Evolutionary conservation across 2,113 vertebrate genomes (phyloP).

Genomic region (Ovibos moschatus): DNA sequence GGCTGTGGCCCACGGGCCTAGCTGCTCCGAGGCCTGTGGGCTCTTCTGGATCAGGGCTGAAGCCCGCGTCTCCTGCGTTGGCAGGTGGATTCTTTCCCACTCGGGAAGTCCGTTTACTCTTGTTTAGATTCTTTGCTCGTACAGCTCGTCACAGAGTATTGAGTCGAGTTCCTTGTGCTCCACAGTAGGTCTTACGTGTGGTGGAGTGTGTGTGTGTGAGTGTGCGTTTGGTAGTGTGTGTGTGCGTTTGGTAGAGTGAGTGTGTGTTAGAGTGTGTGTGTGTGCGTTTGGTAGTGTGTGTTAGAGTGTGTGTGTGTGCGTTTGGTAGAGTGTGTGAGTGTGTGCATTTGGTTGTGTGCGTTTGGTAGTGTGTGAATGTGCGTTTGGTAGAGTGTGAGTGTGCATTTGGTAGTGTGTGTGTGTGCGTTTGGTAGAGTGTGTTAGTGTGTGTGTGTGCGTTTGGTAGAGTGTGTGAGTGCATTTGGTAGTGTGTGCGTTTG

Average conservation of each 20-base stretch:
- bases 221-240: too few relatives aligned
- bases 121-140: rapidly evolving
- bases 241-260: background rate
- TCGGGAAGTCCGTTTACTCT: background rate
- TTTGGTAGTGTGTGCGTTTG: too few relatives aligned
- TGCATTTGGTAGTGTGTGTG: background rate
- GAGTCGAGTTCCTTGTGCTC: background rate
- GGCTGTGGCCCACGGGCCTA: background rate
- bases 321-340: too few relatives aligned
- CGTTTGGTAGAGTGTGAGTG: background rate
- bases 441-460: too few relatives aligned
- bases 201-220: background rate
- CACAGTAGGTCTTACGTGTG: rapidly evolving
- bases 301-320: too few relatives aligned
- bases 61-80: background rate
- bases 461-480: too few relatives aligned
- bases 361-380: too few relatives aligned
- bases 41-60: background rate
- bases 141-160: rapidly evolving
- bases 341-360: too few relatives aligned
- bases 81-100: background rate
- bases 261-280: background rate
- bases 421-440: too few relatives aligned
- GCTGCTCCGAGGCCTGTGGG: background rate
- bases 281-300: too few relatives aligned